A percentile compares a stretch with the other conserved stretches of the same genome.
phyloP scores from a whole-genome alignment of 2,113 vertebrate genomes.

The Pterophyllum scalare region DNA sequence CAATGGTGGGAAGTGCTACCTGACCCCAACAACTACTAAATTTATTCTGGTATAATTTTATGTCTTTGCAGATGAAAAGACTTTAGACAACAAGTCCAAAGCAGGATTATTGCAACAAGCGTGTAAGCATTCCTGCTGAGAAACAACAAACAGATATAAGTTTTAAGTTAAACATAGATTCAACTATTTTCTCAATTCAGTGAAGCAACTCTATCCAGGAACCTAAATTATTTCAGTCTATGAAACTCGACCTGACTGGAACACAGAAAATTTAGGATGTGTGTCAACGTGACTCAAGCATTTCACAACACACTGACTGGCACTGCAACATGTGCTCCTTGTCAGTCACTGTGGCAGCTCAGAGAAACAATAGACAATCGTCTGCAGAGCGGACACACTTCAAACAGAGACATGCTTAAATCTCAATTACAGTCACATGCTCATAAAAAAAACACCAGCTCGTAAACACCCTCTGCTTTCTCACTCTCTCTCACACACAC shows the following conservation, averaged over 20 bases:
- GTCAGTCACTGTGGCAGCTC: slow-evolving; percentile 51
- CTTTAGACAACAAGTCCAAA: background rate
- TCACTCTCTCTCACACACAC: background rate
- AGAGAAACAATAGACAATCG: slow-evolving; percentile 49
- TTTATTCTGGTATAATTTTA: background rate
- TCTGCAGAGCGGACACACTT: slow-evolving; percentile 47
- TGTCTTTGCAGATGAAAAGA: background rate
- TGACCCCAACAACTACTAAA: too few relatives aligned
- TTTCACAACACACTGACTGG: slow-evolving; percentile 17
- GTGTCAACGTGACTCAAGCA: slow-evolving; percentile 8
- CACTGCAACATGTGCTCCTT: slow-evolving; percentile 53
- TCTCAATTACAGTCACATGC: slow-evolving; percentile 57
- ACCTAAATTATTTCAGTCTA: background rate
- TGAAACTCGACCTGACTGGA: background rate
- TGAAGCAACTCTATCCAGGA: background rate
- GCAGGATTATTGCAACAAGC: background rate
- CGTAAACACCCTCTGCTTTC: slow-evolving; percentile 30
- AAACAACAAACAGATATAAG: background rate
- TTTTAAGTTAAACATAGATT: background rate
- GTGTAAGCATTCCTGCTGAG: background rate
- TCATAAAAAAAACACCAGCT: slow-evolving; percentile 45
- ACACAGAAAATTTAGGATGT: background rate
- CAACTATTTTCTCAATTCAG: background rate
- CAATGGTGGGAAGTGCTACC: too few relatives aligned
- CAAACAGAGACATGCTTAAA: slow-evolving; percentile 54